phyloP scores from a whole-genome alignment of 2,888 invertebrate species.

The Leptothorax acervorum region DNA sequence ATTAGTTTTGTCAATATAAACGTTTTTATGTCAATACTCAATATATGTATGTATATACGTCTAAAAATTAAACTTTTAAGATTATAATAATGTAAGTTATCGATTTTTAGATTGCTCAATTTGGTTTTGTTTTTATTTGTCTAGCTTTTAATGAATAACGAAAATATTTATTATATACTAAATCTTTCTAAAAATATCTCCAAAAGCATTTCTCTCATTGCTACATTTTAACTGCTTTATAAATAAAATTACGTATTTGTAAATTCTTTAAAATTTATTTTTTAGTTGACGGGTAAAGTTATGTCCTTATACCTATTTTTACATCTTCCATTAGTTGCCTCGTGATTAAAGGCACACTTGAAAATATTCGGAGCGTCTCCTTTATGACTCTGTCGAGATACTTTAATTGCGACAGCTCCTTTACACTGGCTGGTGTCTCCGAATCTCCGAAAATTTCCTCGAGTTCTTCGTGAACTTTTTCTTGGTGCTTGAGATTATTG shows the following conservation, averaged over 20 bases:
- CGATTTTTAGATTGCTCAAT: not conserved
- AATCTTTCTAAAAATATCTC: not conserved
- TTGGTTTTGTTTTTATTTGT: not conserved
- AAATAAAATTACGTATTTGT: not conserved
- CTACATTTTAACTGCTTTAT: not conserved
- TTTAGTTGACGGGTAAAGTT: not conserved
- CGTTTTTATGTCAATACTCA: not conserved
- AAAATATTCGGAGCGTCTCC: constrained; percentile 87
- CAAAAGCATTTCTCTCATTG: not conserved
- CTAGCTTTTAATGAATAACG: not conserved
- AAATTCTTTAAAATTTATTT: not conserved
- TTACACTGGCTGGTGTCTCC: constrained; percentile 75
- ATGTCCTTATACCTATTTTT: constrained; percentile 80
- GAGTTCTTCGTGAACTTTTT: constrained; percentile 86
- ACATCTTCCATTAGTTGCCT: constrained; percentile 86
- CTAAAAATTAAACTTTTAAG: not conserved
- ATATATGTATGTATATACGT: not conserved
- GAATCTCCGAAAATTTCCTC: constrained; percentile 82
- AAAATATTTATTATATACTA: not conserved
- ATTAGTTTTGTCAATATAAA: not conserved
- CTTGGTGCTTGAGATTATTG: constrained; percentile 85
- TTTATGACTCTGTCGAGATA: constrained; percentile 88
- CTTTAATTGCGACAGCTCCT: constrained; percentile 84
- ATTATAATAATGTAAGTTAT: not conserved
- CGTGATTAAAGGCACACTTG: constrained; percentile 87